Base-by-base conservation (phyloP, 2,888 invertebrate genomes). In the Sclerodermus sp. region DNA sequence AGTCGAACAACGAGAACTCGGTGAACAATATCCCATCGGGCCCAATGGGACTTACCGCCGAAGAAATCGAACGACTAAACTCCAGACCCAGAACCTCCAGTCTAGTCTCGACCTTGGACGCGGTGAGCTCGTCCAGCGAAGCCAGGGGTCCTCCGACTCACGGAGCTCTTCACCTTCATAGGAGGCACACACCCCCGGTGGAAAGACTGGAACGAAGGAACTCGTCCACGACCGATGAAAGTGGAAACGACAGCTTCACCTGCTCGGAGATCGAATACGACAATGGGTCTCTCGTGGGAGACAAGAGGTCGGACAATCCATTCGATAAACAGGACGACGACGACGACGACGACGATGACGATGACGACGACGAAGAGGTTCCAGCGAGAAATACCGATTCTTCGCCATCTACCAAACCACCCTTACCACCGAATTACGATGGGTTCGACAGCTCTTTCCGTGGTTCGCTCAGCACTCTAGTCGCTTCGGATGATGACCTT, bases 211-310 rank as follows among this genome's bases (percentile, higher is more conserved):
- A 77, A 18, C 85, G 89, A 67, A 87, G 90, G 67, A 90, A 91
- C 9, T 89, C 89, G 0, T 90, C 91, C 8, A 91, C 95, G 9
- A 92, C 95, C 67, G 96, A 96, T 76, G 96, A 96, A 79, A 89
- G 89, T 58, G 90, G 90, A 4, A 95, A 96, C 79, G 96, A 97
- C 75, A 96, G 96, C 66, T 97, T 97, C 81, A 97, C 96, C 10
- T 97, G 96, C 80, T 96, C 96, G 0, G 96, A 96, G 81, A 96
- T 96, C 73, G 97, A 97, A 78, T 96, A 95, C 76, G 96, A 96
- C 71, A 93, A 94, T 73, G 90, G 91, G 69, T 91, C 91, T 68
- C 81, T 91, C 56, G 88, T 86, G 47, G 91, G 90, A 13, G 91
- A 91, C 71, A 91, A 91, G 71, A 82, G 86, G 53, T 83, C 82